Evolutionary conservation across 2,797 vertebrate genomes (phyloP).

Genomic region (Rhinogobio ventralis): DNA sequence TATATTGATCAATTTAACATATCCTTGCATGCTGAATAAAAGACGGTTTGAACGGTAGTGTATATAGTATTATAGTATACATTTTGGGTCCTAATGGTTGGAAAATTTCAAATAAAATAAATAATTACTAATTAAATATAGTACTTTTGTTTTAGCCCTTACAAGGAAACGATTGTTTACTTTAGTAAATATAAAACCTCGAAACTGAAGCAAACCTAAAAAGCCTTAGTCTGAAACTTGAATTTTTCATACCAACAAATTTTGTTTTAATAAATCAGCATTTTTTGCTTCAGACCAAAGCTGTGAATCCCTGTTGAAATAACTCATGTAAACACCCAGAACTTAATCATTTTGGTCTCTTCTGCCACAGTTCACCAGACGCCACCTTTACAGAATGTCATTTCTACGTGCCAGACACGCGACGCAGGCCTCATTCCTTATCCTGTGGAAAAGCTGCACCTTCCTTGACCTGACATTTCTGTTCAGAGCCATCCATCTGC

Average conservation of each 20-base stretch:
- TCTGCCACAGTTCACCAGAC: background rate
- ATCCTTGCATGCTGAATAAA: no score
- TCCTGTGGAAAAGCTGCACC: slow-evolving; percentile 42
- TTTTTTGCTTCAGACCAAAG: background rate
- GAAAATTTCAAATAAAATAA: background rate
- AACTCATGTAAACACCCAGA: background rate
- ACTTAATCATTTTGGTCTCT: slow-evolving; percentile 1
- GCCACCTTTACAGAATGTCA: slow-evolving; percentile 7
- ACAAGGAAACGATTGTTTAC: background rate
- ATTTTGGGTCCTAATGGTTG: background rate
- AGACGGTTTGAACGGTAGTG: no score
- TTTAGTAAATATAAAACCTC: background rate
- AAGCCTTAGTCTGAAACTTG: background rate
- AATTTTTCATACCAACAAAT: background rate
- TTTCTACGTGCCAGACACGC: background rate
- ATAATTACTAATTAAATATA: background rate
- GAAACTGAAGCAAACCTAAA: background rate
- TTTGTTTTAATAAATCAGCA: background rate
- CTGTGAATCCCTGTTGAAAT: slow-evolving; percentile 8
- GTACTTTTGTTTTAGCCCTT: background rate
- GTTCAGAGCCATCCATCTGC: slow-evolving; percentile 14
- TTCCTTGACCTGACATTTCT: slow-evolving; percentile 28
- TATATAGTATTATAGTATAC: background rate
- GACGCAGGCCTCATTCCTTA: background rate
- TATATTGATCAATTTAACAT: no score